These are phyloP conservation scores for Volucella inanis DNA, from an alignment of 2,888 invertebrate species.

Conservation along the genomic window DNA sequence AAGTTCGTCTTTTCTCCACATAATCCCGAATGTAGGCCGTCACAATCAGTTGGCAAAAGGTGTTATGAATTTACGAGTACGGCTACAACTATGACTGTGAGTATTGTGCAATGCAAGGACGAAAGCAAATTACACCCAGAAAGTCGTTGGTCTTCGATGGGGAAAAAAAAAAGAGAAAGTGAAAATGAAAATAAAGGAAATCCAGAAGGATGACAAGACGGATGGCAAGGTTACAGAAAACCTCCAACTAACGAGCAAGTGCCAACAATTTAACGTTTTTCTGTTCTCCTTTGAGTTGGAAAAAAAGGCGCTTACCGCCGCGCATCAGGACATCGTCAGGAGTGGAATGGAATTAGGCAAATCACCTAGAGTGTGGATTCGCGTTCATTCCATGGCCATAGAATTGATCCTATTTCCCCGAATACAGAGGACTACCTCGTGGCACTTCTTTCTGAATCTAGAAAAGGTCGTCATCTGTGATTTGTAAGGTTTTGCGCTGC, in stretches of 20 bases:
- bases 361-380: constrained; percentile 39
- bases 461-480: constrained; percentile 69
- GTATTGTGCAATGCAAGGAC: constrained; percentile 61
- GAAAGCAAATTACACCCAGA: constrained; percentile 68
- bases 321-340: constrained; percentile 19
- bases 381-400: constrained; percentile 39
- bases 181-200: too few species aligned
- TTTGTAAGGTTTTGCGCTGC: constrained; percentile 57
- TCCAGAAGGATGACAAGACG: not conserved
- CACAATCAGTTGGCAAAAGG: constrained; percentile 71
- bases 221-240: constrained; percentile 52
- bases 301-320: constrained; percentile 1
- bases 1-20: constrained; percentile 24
- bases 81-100: too few species aligned
- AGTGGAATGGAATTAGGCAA: constrained; percentile 43
- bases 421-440: not conserved
- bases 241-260: constrained; percentile 17
- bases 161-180: constrained; percentile 7
- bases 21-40: constrained; percentile 68
- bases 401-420: constrained; percentile 60
- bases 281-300: constrained; percentile 35
- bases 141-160: constrained; percentile 52
- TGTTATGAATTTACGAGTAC: constrained; percentile 67
- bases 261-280: constrained; percentile 52
- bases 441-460: constrained; percentile 41